Percentiles rank a stretch among this genome's conserved stretches.
phyloP scores from a whole-genome alignment of 2,888 invertebrate genomes.

The Falcaria lacertinaria region DNA sequence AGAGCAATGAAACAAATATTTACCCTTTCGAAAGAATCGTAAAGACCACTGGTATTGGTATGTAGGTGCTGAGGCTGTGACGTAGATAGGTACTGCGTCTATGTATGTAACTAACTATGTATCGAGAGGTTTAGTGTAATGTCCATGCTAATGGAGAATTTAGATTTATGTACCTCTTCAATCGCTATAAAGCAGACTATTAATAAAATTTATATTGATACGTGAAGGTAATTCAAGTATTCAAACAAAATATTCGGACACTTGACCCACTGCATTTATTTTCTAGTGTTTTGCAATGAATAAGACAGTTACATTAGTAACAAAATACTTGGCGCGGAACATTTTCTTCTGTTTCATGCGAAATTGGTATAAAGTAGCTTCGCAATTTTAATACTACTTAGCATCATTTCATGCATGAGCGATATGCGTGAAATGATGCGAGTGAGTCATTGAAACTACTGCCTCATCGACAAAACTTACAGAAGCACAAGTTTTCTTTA shows the following conservation, averaged over 20 bases:
- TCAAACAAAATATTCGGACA: conserved; percentile 1
- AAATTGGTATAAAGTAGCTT: conserved; percentile 7
- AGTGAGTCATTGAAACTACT: conserved; percentile 4
- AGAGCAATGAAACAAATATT: background rate
- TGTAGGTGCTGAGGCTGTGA: no score
- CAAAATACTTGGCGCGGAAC: conserved; percentile 1
- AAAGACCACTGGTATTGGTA: conserved; percentile 6
- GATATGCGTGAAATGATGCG: no score
- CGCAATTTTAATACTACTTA: no score
- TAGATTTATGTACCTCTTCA: conserved; percentile 51
- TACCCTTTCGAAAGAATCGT: conserved; percentile 2
- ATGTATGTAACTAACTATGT: conserved; percentile 2
- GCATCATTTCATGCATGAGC: conserved; percentile 9
- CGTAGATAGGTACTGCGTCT: background rate
- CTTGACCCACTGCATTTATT: background rate
- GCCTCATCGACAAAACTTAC: conserved; percentile 10
- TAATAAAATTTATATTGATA: conserved; percentile 49
- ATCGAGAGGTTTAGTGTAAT: conserved; percentile 28
- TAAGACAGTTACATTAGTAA: no score
- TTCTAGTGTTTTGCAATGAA: no score
- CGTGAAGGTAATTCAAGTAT: conserved; percentile 16
- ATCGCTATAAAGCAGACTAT: conserved; percentile 48
- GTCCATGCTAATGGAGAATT: conserved; percentile 50
- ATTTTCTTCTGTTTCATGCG: conserved; percentile 10
- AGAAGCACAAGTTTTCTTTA: conserved; percentile 11